Percentiles rank a stretch among this genome's conserved stretches.
These are phyloP conservation scores for Anhinga anhinga DNA, from an alignment of 2,113 vertebrate genomes.

Conservation along the genomic window DNA sequence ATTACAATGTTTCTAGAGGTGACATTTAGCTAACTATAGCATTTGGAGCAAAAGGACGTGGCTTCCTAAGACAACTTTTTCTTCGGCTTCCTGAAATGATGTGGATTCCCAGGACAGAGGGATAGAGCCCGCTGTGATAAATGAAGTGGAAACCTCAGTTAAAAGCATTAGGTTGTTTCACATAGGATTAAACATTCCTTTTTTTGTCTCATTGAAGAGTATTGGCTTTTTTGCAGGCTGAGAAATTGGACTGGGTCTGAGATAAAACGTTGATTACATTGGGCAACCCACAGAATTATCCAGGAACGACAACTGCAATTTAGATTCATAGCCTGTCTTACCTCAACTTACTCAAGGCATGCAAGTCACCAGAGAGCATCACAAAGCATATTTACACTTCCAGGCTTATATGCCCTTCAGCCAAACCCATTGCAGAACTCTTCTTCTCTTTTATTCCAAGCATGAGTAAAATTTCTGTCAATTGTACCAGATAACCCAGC, in stretches of 20 bases:
- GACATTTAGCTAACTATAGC: constrained; percentile 38
- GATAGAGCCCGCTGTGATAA: background rate
- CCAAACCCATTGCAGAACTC: background rate
- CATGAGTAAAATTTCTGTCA: background rate
- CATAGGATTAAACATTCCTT: background rate
- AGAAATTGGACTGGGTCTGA: background rate
- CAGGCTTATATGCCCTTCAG: background rate
- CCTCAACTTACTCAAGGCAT: background rate
- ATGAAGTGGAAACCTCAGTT: background rate
- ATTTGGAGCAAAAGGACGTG: background rate
- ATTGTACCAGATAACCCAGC: background rate
- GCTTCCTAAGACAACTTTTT: background rate
- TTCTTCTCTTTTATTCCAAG: background rate
- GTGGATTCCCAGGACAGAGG: background rate
- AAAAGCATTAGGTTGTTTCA: background rate
- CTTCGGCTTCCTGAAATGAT: background rate
- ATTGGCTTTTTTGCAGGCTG: background rate
- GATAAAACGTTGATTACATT: background rate
- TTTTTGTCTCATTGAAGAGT: background rate
- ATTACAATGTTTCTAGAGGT: constrained; percentile 28
- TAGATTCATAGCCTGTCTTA: background rate
- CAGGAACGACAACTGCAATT: background rate
- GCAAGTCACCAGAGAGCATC: background rate
- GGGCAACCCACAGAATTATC: background rate
- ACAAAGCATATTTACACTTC: background rate